Base-by-base conservation (phyloP, 2,797 vertebrate genomes). In the Pseudochirops corinnae region DNA sequence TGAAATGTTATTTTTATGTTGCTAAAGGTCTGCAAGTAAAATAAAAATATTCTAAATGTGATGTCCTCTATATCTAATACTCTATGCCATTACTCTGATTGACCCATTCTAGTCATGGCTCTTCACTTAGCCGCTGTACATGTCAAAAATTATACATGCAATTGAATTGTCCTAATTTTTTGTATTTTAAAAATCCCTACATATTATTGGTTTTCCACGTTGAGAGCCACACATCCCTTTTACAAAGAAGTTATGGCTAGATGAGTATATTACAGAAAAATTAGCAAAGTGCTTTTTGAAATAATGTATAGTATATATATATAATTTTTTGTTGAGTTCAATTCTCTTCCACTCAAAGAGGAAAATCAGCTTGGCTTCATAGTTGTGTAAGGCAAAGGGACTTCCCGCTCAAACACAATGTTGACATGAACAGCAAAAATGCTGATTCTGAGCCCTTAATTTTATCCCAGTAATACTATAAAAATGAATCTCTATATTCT, bases 391-490 rank as follows among this genome's bases (percentile, higher is more conserved):
- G n/a, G n/a, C 67, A 82, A 82, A 82, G 39, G 39, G n/a, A 46
- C 74, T 1, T 11, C 74, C 74, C 4, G 24, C 24, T 87, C 39
- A 87, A 50, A 87, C 24, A 28, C 7, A 50, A 50, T 87, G 21
- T 87, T 87, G 3, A 87, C 39, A 50, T 26, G 39, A 50, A 87
- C 9, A 46, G 9, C 74, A 87, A 87, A 50, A 50, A 50, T 87
- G 21, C 74, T 50, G 21, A 87, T 50, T 9, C 74, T 46, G 24
- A 50, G 21, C 24, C 39, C 9, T 87, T 87, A 90, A 50, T 90
- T 93, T 57, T 95, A 87, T 95, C 18, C 92, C n/a, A 56, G 14
- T 13, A 91, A 92, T 5, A 92, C 53, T 96, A 91, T 82, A 91
- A 96, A 94, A 93, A 0, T 95, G 58, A 94, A 90, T 96, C 24